A percentile compares a stretch with the other conserved stretches of the same genome.
Evolutionary conservation across 1,140 invertebrate genomes (phyloP).

Genomic region (Drosophila baimaii): DNA sequence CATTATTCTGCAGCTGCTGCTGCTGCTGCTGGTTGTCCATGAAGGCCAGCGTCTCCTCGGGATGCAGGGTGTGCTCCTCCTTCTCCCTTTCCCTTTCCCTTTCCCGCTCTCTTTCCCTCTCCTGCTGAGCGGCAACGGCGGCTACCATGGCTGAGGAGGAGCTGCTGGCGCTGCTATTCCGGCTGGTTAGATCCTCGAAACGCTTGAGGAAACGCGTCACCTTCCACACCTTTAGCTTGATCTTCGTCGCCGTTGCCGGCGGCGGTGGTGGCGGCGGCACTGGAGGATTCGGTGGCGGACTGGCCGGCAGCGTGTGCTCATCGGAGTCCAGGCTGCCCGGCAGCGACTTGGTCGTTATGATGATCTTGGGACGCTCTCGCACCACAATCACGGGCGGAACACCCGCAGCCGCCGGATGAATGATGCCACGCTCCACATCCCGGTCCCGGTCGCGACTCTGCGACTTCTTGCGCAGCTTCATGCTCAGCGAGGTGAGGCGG

Average conservation of each 20-base stretch:
- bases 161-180: background rate
- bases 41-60: slow-evolving; percentile 67
- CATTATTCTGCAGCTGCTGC: slow-evolving; percentile 55
- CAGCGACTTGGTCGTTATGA: slow-evolving; percentile 88
- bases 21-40: slow-evolving; percentile 65
- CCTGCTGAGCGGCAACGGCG: background rate
- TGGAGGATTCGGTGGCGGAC: slow-evolving; percentile 47
- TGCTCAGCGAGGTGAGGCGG: slow-evolving; percentile 77
- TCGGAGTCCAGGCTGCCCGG: slow-evolving; percentile 92
- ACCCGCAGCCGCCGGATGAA: slow-evolving; percentile 60
- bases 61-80: slow-evolving; percentile 25
- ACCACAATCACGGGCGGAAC: slow-evolving; percentile 75
- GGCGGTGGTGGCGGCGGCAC: background rate
- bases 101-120: background rate
- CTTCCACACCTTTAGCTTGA: slow-evolving; percentile 87
- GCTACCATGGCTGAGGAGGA: background rate
- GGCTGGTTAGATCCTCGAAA: slow-evolving; percentile 84
- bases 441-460: slow-evolving; percentile 59
- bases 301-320: slow-evolving; percentile 85
- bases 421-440: slow-evolving; percentile 66
- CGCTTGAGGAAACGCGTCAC: slow-evolving; percentile 87
- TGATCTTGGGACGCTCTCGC: slow-evolving; percentile 85
- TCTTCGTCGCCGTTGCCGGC: slow-evolving; percentile 84
- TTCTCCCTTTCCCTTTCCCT: slow-evolving; percentile 31
- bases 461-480: slow-evolving; percentile 83